Evolutionary conservation across 2,888 invertebrate species (phyloP).

Genomic region (Drosophila crucigera): DNA sequence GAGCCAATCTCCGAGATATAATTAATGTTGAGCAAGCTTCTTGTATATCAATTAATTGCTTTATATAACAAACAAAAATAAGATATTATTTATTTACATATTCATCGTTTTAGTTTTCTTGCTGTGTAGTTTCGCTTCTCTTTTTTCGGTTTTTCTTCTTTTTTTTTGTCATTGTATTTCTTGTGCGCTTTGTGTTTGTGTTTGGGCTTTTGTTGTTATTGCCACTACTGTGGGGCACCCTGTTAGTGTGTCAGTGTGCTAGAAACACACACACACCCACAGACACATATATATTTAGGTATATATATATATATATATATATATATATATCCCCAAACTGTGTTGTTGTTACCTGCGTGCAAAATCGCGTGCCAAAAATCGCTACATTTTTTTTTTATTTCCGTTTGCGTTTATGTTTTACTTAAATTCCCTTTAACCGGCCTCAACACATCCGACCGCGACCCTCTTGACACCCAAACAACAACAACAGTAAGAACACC

Average conservation of each 20-base stretch:
- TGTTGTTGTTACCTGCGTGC: constrained; percentile 49
- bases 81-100: background rate
- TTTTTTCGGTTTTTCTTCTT: background rate
- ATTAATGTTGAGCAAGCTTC: background rate
- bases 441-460: constrained; percentile 75
- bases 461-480: constrained; percentile 19
- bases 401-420: constrained; percentile 81
- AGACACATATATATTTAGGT: constrained; percentile 11
- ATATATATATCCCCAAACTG: constrained; percentile 7
- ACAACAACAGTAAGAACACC: background rate
- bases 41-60: background rate
- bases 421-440: constrained; percentile 77
- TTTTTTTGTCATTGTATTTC: constrained; percentile 29
- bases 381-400: constrained; percentile 66
- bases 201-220: constrained; percentile 29
- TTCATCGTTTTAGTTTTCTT: background rate
- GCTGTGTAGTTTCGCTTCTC: background rate
- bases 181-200: constrained; percentile 50
- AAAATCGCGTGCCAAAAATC: constrained; percentile 65
- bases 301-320: background rate
- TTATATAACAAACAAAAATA: background rate
- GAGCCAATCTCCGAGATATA: background rate
- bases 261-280: constrained; percentile 18
- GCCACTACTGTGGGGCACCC: constrained; percentile 30
- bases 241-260: constrained; percentile 62